A percentile compares a stretch with the other conserved stretches of the same genome.
phyloP scores from a whole-genome alignment of 2,888 invertebrate species.

The Entomobrya proxima region DNA sequence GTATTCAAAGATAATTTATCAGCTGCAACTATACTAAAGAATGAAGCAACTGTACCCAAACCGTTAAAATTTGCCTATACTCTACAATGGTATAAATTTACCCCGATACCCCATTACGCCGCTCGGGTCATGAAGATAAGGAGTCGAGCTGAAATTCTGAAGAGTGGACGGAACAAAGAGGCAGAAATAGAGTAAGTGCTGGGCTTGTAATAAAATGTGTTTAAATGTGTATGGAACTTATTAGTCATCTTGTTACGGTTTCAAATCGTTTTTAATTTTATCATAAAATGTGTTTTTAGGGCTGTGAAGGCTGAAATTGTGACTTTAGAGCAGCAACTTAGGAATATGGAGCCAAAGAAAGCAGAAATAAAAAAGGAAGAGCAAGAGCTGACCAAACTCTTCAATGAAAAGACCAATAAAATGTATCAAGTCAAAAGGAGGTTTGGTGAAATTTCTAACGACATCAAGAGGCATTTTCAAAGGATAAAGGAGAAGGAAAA shows the following conservation, averaged over 20 bases:
- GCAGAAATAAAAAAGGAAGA: constrained; percentile 44
- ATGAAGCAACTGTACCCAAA: constrained; percentile 40
- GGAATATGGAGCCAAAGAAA: constrained; percentile 38
- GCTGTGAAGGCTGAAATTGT: constrained; percentile 34
- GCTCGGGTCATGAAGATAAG: constrained; percentile 41
- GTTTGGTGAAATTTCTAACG: constrained; percentile 24
- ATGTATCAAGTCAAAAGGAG: neutral
- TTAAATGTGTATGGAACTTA: too few species aligned
- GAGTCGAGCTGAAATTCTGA: constrained; percentile 43
- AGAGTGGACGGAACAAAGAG: constrained; percentile 55
- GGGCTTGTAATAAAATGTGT: neutral
- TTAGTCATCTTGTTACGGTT: too few species aligned
- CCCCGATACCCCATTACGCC: constrained; percentile 70
- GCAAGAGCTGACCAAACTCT: neutral
- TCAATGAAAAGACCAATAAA: constrained; percentile 17
- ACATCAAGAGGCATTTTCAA: constrained; percentile 20
- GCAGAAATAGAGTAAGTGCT: constrained; percentile 47
- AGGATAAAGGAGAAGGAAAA: constrained; percentile 24
- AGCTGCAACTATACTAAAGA: constrained; percentile 83
- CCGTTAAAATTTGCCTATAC: constrained; percentile 63
- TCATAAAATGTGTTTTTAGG: constrained; percentile 26
- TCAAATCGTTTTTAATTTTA: constrained; percentile 3
- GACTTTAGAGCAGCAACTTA: constrained; percentile 21
- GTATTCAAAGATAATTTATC: constrained; percentile 84
- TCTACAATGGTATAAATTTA: constrained; percentile 69